Evolutionary conservation across 2,797 vertebrate species (phyloP).

Genomic region (Crotalus adamanteus): DNA sequence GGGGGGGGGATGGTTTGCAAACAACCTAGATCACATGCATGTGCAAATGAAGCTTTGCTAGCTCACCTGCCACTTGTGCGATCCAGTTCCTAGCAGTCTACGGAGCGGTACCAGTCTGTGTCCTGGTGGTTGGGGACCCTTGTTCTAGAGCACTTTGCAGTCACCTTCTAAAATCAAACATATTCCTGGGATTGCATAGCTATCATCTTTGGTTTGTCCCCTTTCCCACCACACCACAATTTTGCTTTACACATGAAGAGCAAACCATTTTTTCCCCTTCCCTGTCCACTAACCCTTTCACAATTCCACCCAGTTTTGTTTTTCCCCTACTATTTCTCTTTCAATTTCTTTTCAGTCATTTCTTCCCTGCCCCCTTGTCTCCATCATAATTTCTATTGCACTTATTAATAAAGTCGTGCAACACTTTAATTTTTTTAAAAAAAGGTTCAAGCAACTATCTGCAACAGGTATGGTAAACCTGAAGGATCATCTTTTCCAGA

Average conservation of each 20-base stretch:
- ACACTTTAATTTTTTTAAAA: neutral
- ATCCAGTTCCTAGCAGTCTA: neutral
- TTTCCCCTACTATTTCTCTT: neutral
- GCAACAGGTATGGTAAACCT: neutral
- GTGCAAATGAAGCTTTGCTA: neutral
- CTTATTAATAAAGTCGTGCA: neutral
- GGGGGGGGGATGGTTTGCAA: neutral
- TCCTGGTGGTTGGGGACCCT: neutral
- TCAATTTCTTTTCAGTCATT: neutral
- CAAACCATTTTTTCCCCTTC: neutral
- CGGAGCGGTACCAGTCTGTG: neutral
- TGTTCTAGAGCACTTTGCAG: neutral
- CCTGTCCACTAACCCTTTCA: neutral
- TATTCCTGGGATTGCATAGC: neutral
- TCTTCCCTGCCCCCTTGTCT: neutral
- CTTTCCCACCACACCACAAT: neutral
- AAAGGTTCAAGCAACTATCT: neutral
- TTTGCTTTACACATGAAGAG: neutral
- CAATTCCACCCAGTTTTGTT: neutral
- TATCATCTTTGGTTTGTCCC: neutral
- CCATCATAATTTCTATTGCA: neutral
- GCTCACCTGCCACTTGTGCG: neutral
- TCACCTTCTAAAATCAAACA: neutral
- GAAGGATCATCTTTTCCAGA: neutral
- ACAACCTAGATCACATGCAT: neutral